These are phyloP conservation scores for Beris chalybata DNA, from an alignment of 2,888 invertebrate genomes.

Conservation along the genomic window DNA sequence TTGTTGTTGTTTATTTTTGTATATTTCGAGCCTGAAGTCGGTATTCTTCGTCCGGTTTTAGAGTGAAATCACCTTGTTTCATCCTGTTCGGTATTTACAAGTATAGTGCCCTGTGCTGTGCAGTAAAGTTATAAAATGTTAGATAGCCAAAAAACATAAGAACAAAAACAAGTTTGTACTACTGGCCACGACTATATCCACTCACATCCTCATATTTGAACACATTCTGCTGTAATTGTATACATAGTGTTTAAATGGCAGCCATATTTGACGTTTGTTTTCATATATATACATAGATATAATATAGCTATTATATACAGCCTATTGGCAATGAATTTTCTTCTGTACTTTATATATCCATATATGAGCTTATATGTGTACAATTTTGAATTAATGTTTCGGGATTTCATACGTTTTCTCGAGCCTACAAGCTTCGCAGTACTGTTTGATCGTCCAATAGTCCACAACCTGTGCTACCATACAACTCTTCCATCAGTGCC, in stretches of 20 bases:
- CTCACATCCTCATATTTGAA: conserved; percentile 3
- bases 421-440: conserved; percentile 1
- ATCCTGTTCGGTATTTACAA: background rate
- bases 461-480: background rate
- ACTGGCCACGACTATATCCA: background rate
- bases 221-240: conserved; percentile 2
- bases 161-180: conserved; percentile 27
- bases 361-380: background rate
- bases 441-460: conserved; percentile 9
- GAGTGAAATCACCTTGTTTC: no score
- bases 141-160: background rate
- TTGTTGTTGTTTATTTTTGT: no score
- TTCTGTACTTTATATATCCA: background rate
- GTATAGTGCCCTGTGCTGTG: conserved; percentile 5
- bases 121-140: background rate
- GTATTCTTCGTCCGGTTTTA: no score
- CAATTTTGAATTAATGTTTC: background rate
- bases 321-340: background rate
- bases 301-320: background rate
- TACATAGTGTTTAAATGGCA: conserved; percentile 14
- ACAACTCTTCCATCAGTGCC: no score
- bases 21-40: no score
- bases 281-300: conserved; percentile 9
- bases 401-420: conserved; percentile 17
- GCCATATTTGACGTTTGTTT: conserved; percentile 19